phyloP scores from a whole-genome alignment of 2,113 vertebrate genomes.

The Physeter macrocephalus region DNA sequence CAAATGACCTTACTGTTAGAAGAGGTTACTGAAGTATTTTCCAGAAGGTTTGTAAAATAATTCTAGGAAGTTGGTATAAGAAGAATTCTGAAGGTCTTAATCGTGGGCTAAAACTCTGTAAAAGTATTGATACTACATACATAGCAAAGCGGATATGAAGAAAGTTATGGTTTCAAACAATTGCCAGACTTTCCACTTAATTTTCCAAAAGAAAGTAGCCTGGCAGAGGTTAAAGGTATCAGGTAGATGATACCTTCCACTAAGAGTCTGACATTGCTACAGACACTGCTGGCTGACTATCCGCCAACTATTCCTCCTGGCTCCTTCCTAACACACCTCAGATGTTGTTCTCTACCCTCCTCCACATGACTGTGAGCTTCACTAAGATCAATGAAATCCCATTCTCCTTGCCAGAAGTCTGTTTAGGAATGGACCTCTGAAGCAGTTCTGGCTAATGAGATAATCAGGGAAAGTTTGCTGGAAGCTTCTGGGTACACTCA shows the following conservation, averaged over 20 bases:
- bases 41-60: conserved; percentile 7
- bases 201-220: not conserved
- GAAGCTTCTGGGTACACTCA: not conserved
- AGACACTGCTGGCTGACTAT: not conserved
- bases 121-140: not conserved
- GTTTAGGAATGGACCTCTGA: not conserved
- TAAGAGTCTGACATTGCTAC: not conserved
- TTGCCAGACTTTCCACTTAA: not conserved
- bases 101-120: not conserved
- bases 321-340: not conserved
- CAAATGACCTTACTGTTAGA: not conserved
- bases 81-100: not conserved
- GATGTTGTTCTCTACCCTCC: not conserved
- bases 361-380: not conserved
- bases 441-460: not conserved
- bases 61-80: not conserved
- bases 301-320: not conserved
- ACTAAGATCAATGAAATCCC: not conserved
- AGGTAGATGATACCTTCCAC: not conserved
- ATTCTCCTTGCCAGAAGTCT: not conserved
- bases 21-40: not conserved
- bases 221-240: not conserved
- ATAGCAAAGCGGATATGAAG: not conserved
- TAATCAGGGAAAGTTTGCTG: not conserved
- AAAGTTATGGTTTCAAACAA: conserved; percentile 7